Percentiles rank a stretch among this genome's conserved stretches.
These are phyloP conservation scores for Narcine bancroftii DNA, from an alignment of 2,113 vertebrate species.

Conservation along the genomic window DNA sequence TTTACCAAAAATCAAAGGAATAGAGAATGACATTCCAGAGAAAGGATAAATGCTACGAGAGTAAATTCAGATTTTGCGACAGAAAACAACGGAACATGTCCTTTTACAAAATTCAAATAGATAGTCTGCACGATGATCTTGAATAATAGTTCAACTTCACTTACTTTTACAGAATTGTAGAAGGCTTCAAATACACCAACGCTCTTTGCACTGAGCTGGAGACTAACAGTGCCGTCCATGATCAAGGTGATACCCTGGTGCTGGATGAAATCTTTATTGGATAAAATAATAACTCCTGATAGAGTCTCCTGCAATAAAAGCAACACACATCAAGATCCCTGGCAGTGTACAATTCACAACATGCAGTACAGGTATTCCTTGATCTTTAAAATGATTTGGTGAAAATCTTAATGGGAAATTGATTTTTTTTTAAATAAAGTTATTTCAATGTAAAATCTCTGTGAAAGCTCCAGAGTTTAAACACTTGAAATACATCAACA, in stretches of 20 bases:
- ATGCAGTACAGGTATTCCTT: background rate
- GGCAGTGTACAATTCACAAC: background rate
- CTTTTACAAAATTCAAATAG: background rate
- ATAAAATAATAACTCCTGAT: conserved; percentile 76
- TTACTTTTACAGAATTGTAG: conserved; percentile 95
- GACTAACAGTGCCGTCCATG: conserved; percentile 87
- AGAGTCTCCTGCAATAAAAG: conserved; percentile 65
- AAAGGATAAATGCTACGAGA: background rate
- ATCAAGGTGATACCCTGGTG: conserved; percentile 83
- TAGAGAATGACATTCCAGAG: too few relatives aligned
- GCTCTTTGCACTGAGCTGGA: conserved; percentile 94
- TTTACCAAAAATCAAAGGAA: background rate
- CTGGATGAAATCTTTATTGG: conserved; percentile 75
- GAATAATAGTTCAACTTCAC: conserved; percentile 22
- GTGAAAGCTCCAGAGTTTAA: too few relatives aligned
- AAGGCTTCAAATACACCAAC: conserved; percentile 96
- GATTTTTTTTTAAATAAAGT: too few relatives aligned
- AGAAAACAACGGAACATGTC: background rate
- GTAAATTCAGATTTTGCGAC: background rate
- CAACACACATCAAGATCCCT: background rate
- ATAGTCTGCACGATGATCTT: background rate
- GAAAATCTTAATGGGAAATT: too few relatives aligned
- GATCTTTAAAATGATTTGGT: too few relatives aligned
- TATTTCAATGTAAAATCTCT: too few relatives aligned
- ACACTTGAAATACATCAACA: too few relatives aligned